Evolutionary conservation across 2,888 invertebrate species (phyloP).

Genomic region (Tolmerus cingulatus): DNA sequence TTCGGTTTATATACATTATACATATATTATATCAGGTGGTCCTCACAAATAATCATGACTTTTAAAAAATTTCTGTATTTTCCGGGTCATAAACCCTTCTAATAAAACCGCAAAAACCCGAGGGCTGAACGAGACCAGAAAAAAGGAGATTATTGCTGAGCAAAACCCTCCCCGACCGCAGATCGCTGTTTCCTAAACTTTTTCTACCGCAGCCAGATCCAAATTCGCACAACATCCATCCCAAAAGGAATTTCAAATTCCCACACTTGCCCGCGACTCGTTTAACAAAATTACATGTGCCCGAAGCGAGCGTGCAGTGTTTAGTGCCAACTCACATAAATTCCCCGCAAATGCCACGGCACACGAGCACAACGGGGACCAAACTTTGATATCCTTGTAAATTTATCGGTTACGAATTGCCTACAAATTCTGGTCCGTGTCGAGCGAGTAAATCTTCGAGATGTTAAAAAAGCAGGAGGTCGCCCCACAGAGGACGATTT

Average conservation of each 20-base stretch:
- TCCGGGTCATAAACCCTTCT: neutral
- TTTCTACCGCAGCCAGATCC: neutral
- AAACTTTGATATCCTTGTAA: constrained; percentile 16
- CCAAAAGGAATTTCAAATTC: neutral
- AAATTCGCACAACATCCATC: neutral
- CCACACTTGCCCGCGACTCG: neutral
- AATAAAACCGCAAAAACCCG: neutral
- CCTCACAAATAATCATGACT: neutral
- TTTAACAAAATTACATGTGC: neutral
- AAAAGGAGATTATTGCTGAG: neutral
- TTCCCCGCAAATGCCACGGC: neutral
- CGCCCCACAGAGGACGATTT: neutral
- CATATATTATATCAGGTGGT: neutral
- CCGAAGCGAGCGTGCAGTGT: neutral
- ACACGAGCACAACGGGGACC: neutral
- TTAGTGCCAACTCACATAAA: neutral
- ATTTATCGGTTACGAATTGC: constrained; percentile 31
- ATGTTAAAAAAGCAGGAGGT: neutral
- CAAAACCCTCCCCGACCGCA: neutral
- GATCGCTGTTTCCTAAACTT: neutral
- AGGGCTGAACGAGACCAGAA: neutral
- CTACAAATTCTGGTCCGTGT: constrained; percentile 8
- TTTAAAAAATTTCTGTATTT: neutral
- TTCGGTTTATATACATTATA: neutral
- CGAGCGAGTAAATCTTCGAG: constrained; percentile 18